Evolutionary conservation across 2,888 invertebrate species (phyloP).

Genomic region (Tuta absoluta): DNA sequence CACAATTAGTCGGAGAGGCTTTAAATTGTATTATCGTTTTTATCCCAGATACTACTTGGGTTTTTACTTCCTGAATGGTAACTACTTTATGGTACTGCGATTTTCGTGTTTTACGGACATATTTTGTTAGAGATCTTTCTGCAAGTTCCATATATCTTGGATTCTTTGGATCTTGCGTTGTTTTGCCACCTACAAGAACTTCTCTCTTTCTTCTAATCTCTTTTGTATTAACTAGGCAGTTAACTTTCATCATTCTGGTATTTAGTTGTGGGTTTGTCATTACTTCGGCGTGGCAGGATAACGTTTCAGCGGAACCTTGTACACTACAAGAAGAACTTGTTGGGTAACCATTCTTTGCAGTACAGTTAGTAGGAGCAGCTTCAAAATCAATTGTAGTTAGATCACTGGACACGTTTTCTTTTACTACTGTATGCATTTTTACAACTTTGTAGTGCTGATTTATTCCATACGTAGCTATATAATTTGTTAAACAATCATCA

Average conservation of each 20-base stretch:
- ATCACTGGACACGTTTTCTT: slow-evolving; percentile 69
- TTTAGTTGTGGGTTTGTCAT: slow-evolving; percentile 25
- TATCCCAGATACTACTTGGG: slow-evolving; percentile 72
- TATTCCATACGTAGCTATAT: slow-evolving; percentile 35
- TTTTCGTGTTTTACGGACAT: slow-evolving; percentile 31
- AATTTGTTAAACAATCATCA: slow-evolving; percentile 45
- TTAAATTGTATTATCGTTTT: slow-evolving; percentile 64
- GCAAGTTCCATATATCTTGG: slow-evolving; percentile 38
- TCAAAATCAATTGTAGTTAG: slow-evolving; percentile 52
- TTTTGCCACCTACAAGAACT: slow-evolving; percentile 28
- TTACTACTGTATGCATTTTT: slow-evolving; percentile 51
- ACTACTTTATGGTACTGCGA: slow-evolving; percentile 40
- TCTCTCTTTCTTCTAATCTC: slow-evolving; percentile 32
- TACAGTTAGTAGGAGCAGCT: slow-evolving; percentile 56
- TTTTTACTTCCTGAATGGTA: slow-evolving; percentile 54
- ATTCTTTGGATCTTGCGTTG: slow-evolving; percentile 36
- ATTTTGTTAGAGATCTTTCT: slow-evolving; percentile 41
- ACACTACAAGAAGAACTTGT: neutral
- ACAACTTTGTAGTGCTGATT: slow-evolving; percentile 39
- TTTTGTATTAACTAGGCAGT: slow-evolving; percentile 36
- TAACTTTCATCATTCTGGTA: slow-evolving; percentile 40
- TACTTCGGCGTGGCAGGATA: slow-evolving; percentile 2
- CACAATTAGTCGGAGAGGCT: slow-evolving; percentile 32
- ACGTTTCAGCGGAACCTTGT: neutral
- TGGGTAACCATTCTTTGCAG: slow-evolving; percentile 42